A percentile compares a stretch with the other conserved stretches of the same genome.
Evolutionary conservation across 1,140 invertebrate species (phyloP).

Genomic region (Calycopis cecrops): DNA sequence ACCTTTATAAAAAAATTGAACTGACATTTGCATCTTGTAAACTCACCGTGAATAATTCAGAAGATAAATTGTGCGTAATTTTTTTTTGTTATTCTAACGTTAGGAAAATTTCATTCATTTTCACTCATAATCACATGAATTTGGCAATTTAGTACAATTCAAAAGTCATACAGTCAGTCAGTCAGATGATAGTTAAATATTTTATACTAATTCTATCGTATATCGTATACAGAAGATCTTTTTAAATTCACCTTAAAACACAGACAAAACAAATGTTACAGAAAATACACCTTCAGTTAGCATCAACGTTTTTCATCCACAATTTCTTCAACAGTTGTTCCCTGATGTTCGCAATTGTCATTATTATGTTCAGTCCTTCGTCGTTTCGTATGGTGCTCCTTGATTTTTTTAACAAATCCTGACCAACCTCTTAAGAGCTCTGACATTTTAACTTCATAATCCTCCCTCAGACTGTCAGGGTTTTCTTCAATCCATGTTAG

Average conservation of each 20-base stretch:
- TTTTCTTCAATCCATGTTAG: constrained; percentile 81
- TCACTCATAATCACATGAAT: no score
- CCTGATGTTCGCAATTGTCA: constrained; percentile 16
- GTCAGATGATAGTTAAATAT: no score
- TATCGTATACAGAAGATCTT: neutral
- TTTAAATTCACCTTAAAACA: no score
- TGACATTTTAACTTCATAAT: constrained; percentile 76
- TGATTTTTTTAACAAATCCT: constrained; percentile 68
- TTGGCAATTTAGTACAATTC: no score
- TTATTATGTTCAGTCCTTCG: constrained; percentile 29
- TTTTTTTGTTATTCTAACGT: no score
- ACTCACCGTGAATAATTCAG: no score
- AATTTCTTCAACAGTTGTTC: constrained; percentile 33
- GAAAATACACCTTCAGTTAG: neutral
- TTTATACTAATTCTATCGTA: no score
- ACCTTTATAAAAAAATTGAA: no score
- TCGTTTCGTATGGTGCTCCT: constrained; percentile 34
- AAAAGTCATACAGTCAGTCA: no score
- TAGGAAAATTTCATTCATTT: no score
- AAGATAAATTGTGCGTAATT: no score
- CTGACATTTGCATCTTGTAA: no score
- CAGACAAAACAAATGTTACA: neutral
- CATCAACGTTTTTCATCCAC: constrained; percentile 11
- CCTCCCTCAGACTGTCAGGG: constrained; percentile 75
- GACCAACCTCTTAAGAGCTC: constrained; percentile 74